Percentiles rank a stretch among this genome's conserved stretches.
Evolutionary conservation across 2,888 invertebrate genomes (phyloP).

Genomic region (Thalpophila matura): DNA sequence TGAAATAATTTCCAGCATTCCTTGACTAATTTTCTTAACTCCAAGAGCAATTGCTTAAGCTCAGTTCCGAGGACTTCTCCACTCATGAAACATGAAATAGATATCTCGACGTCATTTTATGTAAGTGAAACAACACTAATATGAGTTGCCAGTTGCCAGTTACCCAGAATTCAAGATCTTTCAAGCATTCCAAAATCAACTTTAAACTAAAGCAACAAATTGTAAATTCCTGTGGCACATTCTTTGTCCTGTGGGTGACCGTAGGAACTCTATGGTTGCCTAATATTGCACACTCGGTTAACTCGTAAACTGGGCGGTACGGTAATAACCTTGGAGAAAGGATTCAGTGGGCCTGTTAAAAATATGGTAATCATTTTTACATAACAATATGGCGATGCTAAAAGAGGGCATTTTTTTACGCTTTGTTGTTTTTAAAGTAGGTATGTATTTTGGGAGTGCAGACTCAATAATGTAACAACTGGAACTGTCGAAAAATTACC

Average conservation of each 20-base stretch:
- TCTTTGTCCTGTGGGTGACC: constrained; percentile 46
- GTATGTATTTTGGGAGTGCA: constrained; percentile 17
- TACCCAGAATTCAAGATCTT: not conserved
- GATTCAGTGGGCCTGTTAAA: constrained; percentile 38
- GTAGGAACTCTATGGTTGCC: constrained; percentile 43
- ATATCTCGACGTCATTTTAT: constrained; percentile 36
- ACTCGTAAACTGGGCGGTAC: constrained; percentile 47
- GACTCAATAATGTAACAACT: constrained; percentile 11
- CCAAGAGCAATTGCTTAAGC: constrained; percentile 23
- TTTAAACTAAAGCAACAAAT: constrained; percentile 6
- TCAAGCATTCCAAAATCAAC: not conserved
- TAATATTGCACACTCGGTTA: constrained; percentile 54
- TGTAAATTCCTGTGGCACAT: constrained; percentile 33
- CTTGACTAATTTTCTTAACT: constrained; percentile 45
- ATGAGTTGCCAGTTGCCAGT: constrained; percentile 28
- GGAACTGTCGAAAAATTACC: not conserved
- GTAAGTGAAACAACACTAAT: constrained; percentile 43
- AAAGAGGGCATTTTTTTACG: constrained; percentile 16
- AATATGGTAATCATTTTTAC: constrained; percentile 47
- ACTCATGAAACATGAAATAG: constrained; percentile 37
- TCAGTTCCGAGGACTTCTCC: constrained; percentile 13
- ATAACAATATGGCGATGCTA: constrained; percentile 13
- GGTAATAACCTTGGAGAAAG: constrained; percentile 34
- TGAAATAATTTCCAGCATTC: constrained; percentile 43
- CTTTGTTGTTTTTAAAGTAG: constrained; percentile 22